These are phyloP conservation scores for Drosophila prolongata DNA, from an alignment of 2,888 invertebrate species.

Conservation along the genomic window DNA sequence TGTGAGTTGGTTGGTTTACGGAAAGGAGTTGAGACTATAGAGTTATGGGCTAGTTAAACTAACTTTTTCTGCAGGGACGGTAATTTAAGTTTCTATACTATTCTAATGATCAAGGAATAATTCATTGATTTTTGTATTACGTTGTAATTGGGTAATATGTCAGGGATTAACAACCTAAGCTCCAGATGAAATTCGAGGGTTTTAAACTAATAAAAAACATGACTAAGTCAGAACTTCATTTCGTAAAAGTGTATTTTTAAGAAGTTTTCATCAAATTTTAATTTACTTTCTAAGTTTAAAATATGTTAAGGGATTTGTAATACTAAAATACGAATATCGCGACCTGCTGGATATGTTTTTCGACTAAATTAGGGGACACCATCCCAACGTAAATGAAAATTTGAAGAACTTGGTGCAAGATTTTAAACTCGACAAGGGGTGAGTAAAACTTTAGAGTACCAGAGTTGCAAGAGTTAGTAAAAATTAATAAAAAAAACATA, in stretches of 20 bases:
- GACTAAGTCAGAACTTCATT: neutral
- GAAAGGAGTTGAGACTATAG: slow-evolving; percentile 1
- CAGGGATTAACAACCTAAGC: neutral
- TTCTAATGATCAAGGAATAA: slow-evolving; percentile 2
- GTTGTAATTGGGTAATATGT: slow-evolving; percentile 1
- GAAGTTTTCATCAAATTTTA: neutral
- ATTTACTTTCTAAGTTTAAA: neutral
- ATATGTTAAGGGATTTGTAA: too few relatives aligned
- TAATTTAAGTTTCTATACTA: slow-evolving; percentile 4
- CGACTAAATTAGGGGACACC: neutral
- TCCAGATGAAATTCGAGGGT: neutral
- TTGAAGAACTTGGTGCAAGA: slow-evolving; percentile 30
- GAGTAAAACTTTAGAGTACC: slow-evolving; percentile 30
- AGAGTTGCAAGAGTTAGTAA: slow-evolving; percentile 36
- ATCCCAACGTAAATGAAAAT: slow-evolving; percentile 9
- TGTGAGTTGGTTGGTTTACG: slow-evolving; percentile 5
- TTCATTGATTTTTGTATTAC: neutral
- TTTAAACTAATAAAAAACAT: neutral
- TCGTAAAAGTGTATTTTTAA: neutral
- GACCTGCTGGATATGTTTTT: neutral
- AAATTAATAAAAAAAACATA: slow-evolving; percentile 26
- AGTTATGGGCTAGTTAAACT: slow-evolving; percentile 15
- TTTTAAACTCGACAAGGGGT: slow-evolving; percentile 32
- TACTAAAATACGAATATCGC: too few relatives aligned
- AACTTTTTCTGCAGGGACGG: slow-evolving; percentile 19